These are phyloP conservation scores for Proctacanthus coquilletti DNA, from an alignment of 1,140 invertebrate species.

Conservation along the genomic window DNA sequence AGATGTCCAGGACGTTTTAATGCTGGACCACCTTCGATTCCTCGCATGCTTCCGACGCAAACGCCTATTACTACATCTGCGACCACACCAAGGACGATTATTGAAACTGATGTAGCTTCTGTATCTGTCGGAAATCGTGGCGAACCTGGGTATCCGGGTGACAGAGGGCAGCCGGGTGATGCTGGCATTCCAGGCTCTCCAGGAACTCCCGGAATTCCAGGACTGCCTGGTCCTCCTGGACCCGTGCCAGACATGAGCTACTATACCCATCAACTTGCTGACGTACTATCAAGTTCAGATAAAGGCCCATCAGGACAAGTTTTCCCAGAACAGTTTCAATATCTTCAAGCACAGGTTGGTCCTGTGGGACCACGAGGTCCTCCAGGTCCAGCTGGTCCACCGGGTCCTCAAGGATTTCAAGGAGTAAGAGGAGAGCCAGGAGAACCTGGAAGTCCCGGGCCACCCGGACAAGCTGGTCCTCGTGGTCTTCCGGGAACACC, in stretches of 20 bases:
- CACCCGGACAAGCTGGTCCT: constrained; percentile 45
- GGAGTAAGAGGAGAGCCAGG: constrained; percentile 60
- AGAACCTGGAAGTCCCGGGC: constrained; percentile 45
- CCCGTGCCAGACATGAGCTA: constrained; percentile 54
- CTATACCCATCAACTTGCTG: constrained; percentile 47
- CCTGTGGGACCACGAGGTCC: constrained; percentile 48
- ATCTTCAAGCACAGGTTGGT: constrained; percentile 62
- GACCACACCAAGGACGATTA: constrained; percentile 10
- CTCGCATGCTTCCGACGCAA: too few relatives aligned
- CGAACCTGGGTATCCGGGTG: constrained; percentile 30
- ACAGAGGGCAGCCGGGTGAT: constrained; percentile 43
- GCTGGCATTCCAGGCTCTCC: constrained; percentile 48
- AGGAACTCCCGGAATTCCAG: constrained; percentile 52
- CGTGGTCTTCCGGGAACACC: constrained; percentile 49
- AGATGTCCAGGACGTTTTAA: constrained; percentile 21
- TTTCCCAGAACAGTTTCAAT: constrained; percentile 47
- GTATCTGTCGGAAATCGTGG: constrained; percentile 18
- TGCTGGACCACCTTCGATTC: constrained; percentile 7
- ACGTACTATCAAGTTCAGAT: constrained; percentile 48
- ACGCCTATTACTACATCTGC: constrained; percentile 8
- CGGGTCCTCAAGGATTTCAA: constrained; percentile 65
- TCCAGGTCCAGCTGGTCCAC: constrained; percentile 36
- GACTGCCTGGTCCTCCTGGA: constrained; percentile 50
- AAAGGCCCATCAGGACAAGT: constrained; percentile 47
- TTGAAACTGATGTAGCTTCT: constrained; percentile 7